Base-by-base conservation (phyloP, 2,113 vertebrate species). In the Lamprotornis superbus region DNA sequence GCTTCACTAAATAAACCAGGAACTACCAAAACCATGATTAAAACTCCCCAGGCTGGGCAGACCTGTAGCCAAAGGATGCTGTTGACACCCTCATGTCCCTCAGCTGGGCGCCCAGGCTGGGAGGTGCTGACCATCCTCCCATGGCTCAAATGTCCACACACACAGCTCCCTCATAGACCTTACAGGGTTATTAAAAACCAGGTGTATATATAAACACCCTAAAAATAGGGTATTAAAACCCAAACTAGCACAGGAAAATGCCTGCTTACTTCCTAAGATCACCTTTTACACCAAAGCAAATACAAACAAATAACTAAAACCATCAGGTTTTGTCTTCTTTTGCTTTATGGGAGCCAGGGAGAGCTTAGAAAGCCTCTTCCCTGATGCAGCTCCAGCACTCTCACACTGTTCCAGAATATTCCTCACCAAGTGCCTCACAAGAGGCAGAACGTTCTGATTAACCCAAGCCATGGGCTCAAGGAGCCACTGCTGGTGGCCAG, bases 21-120 rank as follows among this genome's bases (percentile, higher is more conserved):
- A 4, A 3, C 14, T 16, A 37, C 31, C 11, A 30, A 28, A 69
- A 0, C 2, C 11, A 3, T 2, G 1, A n/a, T 7, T 15, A 12
- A 33, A 78, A 2, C 18, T 47, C 5, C 6, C 9, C 2, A 0
- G 9, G 10, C 5, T 4, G 8, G 10, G 11, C 75, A 64, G 7
- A 1, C 0, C 24, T 55, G 21, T n/a, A 40, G 24, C 39, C 2
- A 0, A 1, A 23, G 9, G 7, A 15, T 7, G 3, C 55, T 10
- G 2, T 0, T 3, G 4, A 3, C 0, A 0, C 11, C 2, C 1
- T 6, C 4, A 0, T 3, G 17, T 4, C 11, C 7, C 47, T 19
- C 56, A 23, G 24, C 57, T 7, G 0, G 4, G 0, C 8, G 1
- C 8, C 2, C 2, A 2, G 12, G 17, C 50, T 2, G 7, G 2